Percentiles rank a stretch among this genome's conserved stretches.
These are phyloP conservation scores for Neuroterus valhalla DNA, from an alignment of 1,140 invertebrate species.

Conservation along the genomic window DNA sequence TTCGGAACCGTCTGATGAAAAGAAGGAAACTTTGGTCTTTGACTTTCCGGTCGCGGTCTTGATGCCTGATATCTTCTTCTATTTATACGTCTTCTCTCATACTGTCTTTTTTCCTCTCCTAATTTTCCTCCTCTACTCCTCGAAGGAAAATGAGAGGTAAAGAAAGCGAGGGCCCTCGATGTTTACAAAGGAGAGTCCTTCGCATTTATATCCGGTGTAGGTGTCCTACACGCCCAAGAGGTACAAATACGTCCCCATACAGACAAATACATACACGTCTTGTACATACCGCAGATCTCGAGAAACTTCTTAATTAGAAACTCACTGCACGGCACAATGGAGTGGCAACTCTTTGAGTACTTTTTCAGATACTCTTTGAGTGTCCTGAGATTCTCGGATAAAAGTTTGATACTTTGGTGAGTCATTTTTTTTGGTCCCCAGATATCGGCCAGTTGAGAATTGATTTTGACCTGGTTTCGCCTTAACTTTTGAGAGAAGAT, in stretches of 20 bases:
- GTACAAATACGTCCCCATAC: constrained; percentile 9
- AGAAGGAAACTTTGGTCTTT: constrained; percentile 68
- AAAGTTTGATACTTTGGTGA: not conserved
- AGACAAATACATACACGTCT: constrained; percentile 15
- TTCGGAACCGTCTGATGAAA: constrained; percentile 62
- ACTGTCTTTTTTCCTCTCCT: constrained; percentile 25
- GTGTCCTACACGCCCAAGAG: not conserved
- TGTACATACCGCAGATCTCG: constrained; percentile 45
- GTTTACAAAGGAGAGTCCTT: constrained; percentile 49
- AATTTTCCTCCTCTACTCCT: constrained; percentile 28
- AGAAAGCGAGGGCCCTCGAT: constrained; percentile 52
- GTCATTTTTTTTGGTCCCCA: not conserved
- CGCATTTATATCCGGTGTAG: constrained; percentile 17
- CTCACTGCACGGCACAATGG: constrained; percentile 63
- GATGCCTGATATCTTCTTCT: constrained; percentile 45
- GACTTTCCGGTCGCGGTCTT: constrained; percentile 50
- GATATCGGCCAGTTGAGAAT: not conserved
- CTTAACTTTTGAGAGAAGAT: constrained; percentile 30
- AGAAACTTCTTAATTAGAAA: constrained; percentile 67
- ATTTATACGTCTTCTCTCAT: constrained; percentile 36
- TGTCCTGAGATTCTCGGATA: too few species aligned
- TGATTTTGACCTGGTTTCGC: constrained; percentile 5
- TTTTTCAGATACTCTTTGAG: too few species aligned
- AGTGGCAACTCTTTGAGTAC: constrained; percentile 64
- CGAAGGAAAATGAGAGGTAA: constrained; percentile 25